Percentiles rank a stretch among this genome's conserved stretches.
phyloP scores from a whole-genome alignment of 2,888 invertebrate species.

The Dioctria rufipes region DNA sequence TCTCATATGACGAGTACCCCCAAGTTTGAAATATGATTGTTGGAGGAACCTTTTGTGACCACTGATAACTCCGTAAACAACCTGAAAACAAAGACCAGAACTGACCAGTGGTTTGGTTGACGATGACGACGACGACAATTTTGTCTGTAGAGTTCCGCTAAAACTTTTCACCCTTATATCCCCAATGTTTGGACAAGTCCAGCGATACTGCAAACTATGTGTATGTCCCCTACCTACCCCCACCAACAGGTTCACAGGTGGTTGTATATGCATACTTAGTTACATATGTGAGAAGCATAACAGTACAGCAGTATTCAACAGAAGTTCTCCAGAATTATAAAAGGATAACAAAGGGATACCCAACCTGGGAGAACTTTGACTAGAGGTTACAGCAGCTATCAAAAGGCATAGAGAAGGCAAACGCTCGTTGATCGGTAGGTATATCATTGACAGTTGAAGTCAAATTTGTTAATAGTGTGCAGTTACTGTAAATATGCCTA shows the following conservation, averaged over 20 bases:
- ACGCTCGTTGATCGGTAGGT: background rate
- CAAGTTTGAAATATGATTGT: constrained; percentile 16
- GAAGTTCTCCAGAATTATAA: constrained; percentile 9
- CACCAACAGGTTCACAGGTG: constrained; percentile 15
- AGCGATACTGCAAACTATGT: background rate
- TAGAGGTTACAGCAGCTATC: background rate
- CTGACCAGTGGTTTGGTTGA: constrained; percentile 10
- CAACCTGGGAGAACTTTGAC: constrained; percentile 17
- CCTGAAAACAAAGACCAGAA: background rate
- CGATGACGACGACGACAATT: background rate
- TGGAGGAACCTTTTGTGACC: constrained; percentile 26
- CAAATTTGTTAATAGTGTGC: background rate
- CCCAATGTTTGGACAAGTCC: constrained; percentile 46
- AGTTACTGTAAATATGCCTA: no score
- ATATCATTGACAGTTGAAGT: background rate
- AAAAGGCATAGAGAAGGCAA: background rate
- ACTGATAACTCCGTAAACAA: constrained; percentile 47
- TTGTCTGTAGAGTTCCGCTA: constrained; percentile 35
- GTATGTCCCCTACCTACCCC: background rate
- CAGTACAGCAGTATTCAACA: background rate
- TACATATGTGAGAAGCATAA: constrained; percentile 18
- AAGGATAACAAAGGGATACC: constrained; percentile 22
- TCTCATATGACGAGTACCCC: constrained; percentile 2
- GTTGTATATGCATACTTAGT: background rate
- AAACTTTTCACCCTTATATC: constrained; percentile 30